Base-by-base conservation (phyloP, 2,797 vertebrate genomes). In the Octomys mimax region DNA sequence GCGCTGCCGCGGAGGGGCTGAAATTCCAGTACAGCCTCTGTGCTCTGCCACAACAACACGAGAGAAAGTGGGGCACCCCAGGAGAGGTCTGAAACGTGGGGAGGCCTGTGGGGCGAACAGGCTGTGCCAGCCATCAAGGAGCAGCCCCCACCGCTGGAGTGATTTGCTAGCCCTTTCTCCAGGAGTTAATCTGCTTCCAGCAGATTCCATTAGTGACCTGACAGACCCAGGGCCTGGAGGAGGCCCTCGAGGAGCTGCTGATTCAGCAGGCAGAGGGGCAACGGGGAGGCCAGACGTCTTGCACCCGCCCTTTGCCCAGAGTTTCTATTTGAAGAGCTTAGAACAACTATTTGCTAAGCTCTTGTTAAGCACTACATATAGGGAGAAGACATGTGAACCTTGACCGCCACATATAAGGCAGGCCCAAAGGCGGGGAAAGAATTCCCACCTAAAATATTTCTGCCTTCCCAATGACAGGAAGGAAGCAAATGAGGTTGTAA, bases 321-420 rank as follows among this genome's bases (percentile, higher is more conserved):
- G 73, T 81, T 93, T 83, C 94, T 97, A 78, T 98, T 98, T 98
- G 97, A 96, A 96, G 2, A 97, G 96, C 96, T 98, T 83, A 97
- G 92, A 94, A 97, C 95, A 97, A 97, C 93, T 97, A 95, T 98
- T 98, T 97, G 92, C 97, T 75, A 95, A 97, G 83, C 88, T 21
- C 77, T 0, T 33, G 88, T 92, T 96, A 96, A 97, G 95, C 80
- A 89, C 61, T 89, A 66, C 0, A 2, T 61, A 95, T 89, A 92
- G 94, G 95, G 78, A 86, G 97, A 96, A 95, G 90, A 89, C 61
- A 70, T 21, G 9, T 14, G 85, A 85, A 96, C 95, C 89, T 95
- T 97, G 94, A 97, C 61, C 21, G 3, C 39, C 52, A 68, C 95
- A 93, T n/a, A 22, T 85, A 92, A 61, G 68, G 24, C 94, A 82